Conservation (phyloP, 2,797 vertebrate species). For the Phrynocephalus vlangalii region DNA sequence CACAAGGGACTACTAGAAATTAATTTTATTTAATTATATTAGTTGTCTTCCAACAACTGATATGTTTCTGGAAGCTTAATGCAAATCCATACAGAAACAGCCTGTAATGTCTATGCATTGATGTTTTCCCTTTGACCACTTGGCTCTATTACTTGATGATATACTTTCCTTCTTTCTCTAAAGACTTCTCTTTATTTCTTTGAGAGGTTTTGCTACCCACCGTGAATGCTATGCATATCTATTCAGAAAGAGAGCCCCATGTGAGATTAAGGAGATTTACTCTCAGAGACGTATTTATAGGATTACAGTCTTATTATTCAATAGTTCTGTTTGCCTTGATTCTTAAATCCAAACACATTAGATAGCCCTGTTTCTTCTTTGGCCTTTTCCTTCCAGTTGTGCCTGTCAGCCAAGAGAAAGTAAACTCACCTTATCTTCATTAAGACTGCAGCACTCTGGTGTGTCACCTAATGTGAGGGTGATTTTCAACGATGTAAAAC, state of each 20-base stretch:
- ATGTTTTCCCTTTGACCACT: background rate
- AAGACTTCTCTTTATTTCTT: background rate
- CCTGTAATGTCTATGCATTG: background rate
- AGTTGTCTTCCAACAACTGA: background rate
- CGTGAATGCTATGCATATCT: background rate
- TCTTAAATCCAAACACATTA: background rate
- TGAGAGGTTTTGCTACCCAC: background rate
- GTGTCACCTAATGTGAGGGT: background rate
- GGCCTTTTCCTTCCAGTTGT: constrained; percentile 17
- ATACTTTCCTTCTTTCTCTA: accelerated
- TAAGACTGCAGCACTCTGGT: background rate
- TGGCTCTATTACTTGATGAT: background rate
- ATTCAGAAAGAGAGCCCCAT: background rate
- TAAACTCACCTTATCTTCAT: constrained; percentile 14
- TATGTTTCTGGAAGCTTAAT: background rate
- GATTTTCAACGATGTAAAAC: constrained; percentile 44
- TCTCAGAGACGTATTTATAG: background rate
- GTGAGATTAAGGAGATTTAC: background rate
- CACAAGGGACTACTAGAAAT: background rate
- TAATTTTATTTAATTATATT: background rate
- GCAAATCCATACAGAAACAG: background rate
- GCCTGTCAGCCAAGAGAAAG: background rate
- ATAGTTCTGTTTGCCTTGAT: background rate
- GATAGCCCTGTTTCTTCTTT: background rate
- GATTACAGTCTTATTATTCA: background rate